Evolutionary conservation across 2,797 vertebrate genomes (phyloP), one percentile per base, ranked within the genome.

Genomic region (Sus cebifrons): DNA sequence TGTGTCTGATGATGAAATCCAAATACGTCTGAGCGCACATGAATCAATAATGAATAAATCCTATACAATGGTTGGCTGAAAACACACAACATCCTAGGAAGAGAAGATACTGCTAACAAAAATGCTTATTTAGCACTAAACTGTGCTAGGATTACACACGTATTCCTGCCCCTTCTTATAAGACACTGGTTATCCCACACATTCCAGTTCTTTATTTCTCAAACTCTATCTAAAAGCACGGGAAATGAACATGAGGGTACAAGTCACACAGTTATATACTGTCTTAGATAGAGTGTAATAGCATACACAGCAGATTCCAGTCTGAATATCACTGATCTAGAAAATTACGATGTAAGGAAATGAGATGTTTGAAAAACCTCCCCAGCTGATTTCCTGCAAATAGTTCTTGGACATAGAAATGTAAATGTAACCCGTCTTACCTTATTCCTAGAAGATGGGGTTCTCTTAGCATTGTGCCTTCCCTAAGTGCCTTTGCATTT

Each of bases 371-470:
- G 71, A 70, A 93, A n/a, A 52, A 67, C 89, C 25, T 85, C 5
- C 25, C 32, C 36, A 18, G 23, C 2, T 54, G 71, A 65, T n/a
- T 67, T 74, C 58, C n/a, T 58, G 20, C 67, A 92, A 68, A 78
- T n/a, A 17, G 14, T 25, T 83, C 74, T 60, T 58, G 52, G 12
- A 52, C n/a, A 23, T 32, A 79, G 14, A 93, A 77, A 83, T 17
- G 1, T 86, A 73, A 82, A 36, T 3, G 4, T 77, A 86, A 44
- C 3, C 82, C 84, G 70, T 25, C 44, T 88, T 64, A 64, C 36
- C 44, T 91, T 86, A 71, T 71, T 94, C 74, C 77, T 79, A 49
- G 27, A 68, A 95, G 75, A 94, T 0, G 20, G 49, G 25, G 36
- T 71, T 86, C 49, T 75, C n/a, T 86, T 73, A 12, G 85, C 62